Percentiles rank a stretch among this genome's conserved stretches.
Evolutionary conservation across 1,140 invertebrate species (phyloP).

Genomic region (Drosophila malerkotliana): DNA sequence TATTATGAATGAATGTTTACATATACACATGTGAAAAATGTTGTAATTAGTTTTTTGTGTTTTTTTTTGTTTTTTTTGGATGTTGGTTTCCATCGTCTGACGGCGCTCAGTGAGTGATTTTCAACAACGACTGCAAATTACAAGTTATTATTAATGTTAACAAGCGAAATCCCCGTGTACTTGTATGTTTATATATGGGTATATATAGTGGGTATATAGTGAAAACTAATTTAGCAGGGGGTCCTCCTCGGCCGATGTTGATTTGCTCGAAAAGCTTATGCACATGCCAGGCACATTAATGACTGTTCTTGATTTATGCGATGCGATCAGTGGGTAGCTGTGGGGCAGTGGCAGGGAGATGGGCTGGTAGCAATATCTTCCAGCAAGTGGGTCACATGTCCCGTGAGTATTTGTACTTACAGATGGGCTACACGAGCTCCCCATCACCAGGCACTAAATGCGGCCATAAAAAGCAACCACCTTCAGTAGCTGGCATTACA

Average conservation of each 20-base stretch:
- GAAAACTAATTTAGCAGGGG: conserved; percentile 76
- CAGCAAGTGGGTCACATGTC: conserved; percentile 73
- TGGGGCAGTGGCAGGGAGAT: conserved; percentile 10
- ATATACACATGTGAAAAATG: conserved; percentile 74
- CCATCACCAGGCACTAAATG: conserved; percentile 26
- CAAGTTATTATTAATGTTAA: conserved; percentile 82
- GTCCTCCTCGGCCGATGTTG: conserved; percentile 32
- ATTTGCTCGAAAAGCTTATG: conserved; percentile 41
- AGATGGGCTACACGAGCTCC: conserved; percentile 34
- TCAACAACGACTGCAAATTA: conserved; percentile 79
- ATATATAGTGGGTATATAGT: conserved; percentile 26
- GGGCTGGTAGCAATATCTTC: conserved; percentile 17
- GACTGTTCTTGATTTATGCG: conserved; percentile 73
- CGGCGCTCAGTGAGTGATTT: conserved; percentile 55
- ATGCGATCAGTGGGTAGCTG: conserved; percentile 36
- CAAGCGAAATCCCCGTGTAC: conserved; percentile 72
- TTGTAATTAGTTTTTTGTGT: conserved; percentile 77
- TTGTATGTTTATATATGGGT: conserved; percentile 29
- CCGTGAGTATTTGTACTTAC: conserved; percentile 67
- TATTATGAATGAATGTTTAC: conserved; percentile 80
- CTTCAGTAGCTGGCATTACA: conserved; percentile 43
- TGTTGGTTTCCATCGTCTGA: conserved; percentile 21
- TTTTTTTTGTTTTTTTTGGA: conserved; percentile 10
- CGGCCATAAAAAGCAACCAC: conserved; percentile 41
- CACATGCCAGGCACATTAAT: conserved; percentile 51